Evolutionary conservation across 2,888 invertebrate species (phyloP).

Genomic region (Polietes domitor): DNA sequence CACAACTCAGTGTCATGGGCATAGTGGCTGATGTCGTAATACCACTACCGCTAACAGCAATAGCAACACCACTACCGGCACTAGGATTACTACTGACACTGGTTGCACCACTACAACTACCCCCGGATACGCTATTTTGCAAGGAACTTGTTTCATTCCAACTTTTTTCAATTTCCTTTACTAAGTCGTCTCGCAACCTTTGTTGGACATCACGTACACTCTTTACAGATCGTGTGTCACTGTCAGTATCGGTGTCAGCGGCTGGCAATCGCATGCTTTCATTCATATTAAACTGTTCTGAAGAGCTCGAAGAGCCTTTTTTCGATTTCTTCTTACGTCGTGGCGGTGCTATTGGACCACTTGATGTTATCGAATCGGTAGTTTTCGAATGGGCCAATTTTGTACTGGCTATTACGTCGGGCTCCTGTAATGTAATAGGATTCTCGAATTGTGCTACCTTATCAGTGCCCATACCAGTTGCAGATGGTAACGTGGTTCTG

Average conservation of each 20-base stretch:
- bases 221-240: conserved; percentile 77
- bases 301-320: conserved; percentile 79
- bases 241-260: conserved; percentile 76
- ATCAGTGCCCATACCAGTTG: conserved; percentile 47
- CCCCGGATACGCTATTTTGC: conserved; percentile 55
- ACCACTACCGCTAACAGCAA: conserved; percentile 60
- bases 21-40: conserved; percentile 56
- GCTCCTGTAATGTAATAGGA: conserved; percentile 83
- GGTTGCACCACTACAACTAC: conserved; percentile 41
- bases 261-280: conserved; percentile 76
- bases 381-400: conserved; percentile 84
- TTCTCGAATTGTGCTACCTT: conserved; percentile 64
- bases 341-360: conserved; percentile 88
- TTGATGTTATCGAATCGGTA: conserved; percentile 80
- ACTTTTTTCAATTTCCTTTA: conserved; percentile 90
- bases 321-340: conserved; percentile 85
- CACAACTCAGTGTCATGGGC: conserved; percentile 40
- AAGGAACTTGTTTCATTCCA: conserved; percentile 82
- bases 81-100: neutral
- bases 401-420: conserved; percentile 96
- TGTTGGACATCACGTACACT: conserved; percentile 79
- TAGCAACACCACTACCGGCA: conserved; percentile 39
- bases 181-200: conserved; percentile 78
- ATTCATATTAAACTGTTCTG: conserved; percentile 79
- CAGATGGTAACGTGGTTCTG: conserved; percentile 57